Evolutionary conservation across 92 coral and sea anemone genomes (phyloP), one percentile per base, ranked within the genome.

Genomic region (Palythoa caribaeorum): DNA sequence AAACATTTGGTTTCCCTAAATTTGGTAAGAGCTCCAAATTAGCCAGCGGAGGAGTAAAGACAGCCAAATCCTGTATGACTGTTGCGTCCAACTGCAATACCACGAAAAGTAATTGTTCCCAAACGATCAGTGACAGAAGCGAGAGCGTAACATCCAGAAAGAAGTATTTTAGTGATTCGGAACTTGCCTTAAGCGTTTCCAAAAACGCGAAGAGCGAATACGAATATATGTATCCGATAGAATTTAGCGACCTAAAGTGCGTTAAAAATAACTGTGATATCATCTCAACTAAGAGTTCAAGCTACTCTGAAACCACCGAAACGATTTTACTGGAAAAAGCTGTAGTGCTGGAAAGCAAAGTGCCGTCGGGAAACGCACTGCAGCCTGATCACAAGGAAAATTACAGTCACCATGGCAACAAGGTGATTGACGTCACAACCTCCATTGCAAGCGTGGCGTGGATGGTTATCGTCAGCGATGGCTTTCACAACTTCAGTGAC

Each of bases 401-500:
- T 9, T 93, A 88, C 52, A 91, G 90, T 86, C 97, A 92, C 84
- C 95, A 92, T 78, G 91, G 90, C 53, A 78, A 89, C 63, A 87
- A 91, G 28, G 59, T 63, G 4, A 93, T 93, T 39, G 77, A 80
- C 80, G 92, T 76, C 84, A 44, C 69, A 12, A 84, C 85, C 9
- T 87, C 94, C 70, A 93, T 96, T 75, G 98, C 99, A 19, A 77
- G 98, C 57, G 90, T 96, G 57, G 99, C 99, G 38, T 96, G 99
- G 99, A 96, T 95, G 98, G 99, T 96, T 28, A 96, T 96, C 36
- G 94, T 95, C 15, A 96, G 99, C 0, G 99, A 96, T 78, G 98
- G 98, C 37, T 93, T 96, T 80, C 99, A 96, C 84, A 96, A 96
- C 90, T 90, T 96, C 52, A 94, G 98, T 76, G 99, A 96, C 77